A percentile compares a stretch with the other conserved stretches of the same genome.
These are phyloP conservation scores for Cygnus buccinator DNA, from an alignment of 2,113 vertebrate species.

Conservation along the genomic window DNA sequence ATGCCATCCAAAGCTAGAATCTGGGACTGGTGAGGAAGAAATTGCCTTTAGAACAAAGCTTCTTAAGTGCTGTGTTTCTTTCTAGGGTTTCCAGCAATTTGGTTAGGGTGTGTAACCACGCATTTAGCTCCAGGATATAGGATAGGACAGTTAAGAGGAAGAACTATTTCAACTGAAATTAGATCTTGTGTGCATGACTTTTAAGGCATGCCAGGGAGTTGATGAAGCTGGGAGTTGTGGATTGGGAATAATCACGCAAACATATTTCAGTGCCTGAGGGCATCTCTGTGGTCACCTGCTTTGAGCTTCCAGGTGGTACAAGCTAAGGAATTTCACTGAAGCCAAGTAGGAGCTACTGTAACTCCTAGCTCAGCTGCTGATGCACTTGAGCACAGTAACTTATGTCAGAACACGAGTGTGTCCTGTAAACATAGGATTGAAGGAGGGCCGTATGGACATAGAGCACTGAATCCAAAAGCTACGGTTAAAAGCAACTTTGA, in stretches of 20 bases:
- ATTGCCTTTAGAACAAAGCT: not conserved
- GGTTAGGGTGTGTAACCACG: not conserved
- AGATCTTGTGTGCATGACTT: not conserved
- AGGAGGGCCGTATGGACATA: not conserved
- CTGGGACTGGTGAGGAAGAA: not conserved
- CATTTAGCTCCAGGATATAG: not conserved
- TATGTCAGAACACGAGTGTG: not conserved
- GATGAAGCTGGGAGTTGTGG: not conserved
- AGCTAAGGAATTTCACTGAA: not conserved
- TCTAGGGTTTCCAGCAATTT: not conserved
- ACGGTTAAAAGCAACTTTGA: not conserved
- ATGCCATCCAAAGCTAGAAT: not conserved
- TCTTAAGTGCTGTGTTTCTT: slow-evolving; percentile 4
- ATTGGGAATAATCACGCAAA: not conserved
- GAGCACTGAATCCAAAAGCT: not conserved
- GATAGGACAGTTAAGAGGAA: not conserved
- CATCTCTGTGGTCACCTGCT: not conserved
- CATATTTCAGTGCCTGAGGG: not conserved
- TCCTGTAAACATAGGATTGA: not conserved
- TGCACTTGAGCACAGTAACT: not conserved
- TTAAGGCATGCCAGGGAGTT: not conserved
- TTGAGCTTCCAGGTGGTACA: not conserved
- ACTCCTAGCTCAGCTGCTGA: not conserved
- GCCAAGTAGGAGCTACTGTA: not conserved
- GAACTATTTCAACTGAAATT: slow-evolving; percentile 19